These are phyloP conservation scores for Phrynocephalus forsythii DNA, from an alignment of 2,797 vertebrate genomes.

Conservation along the genomic window DNA sequence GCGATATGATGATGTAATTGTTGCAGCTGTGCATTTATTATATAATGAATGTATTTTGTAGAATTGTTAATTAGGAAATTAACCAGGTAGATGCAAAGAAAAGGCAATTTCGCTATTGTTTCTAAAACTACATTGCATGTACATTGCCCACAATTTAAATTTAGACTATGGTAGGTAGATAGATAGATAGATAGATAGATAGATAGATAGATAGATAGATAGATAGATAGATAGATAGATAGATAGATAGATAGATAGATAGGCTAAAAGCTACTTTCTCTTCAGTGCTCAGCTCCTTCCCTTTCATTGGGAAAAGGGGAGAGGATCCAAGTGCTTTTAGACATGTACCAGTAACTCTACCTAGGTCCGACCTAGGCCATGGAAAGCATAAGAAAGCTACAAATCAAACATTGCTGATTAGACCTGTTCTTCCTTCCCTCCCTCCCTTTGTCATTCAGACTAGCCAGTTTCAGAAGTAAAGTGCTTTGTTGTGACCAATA, in stretches of 20 bases:
- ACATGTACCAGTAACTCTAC: not conserved
- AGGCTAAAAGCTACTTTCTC: too few species aligned
- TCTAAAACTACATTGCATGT: not conserved
- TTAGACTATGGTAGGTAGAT: too few species aligned
- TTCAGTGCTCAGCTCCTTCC: not conserved
- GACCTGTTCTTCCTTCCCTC: too few species aligned
- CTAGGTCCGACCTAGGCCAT: not conserved
- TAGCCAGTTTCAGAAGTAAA: not conserved
- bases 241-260: too few species aligned
- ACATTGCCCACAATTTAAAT: not conserved
- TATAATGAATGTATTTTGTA: slow-evolving; percentile 16
- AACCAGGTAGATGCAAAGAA: not conserved
- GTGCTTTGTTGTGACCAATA: not conserved
- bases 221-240: too few species aligned
- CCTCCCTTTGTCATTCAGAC: too few species aligned
- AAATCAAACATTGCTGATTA: not conserved
- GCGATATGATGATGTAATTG: slow-evolving; percentile 4
- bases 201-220: too few species aligned
- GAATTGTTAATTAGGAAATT: slow-evolving; percentile 2
- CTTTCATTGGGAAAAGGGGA: not conserved
- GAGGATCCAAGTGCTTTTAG: not conserved
- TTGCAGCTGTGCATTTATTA: slow-evolving; percentile 31
- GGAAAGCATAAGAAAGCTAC: not conserved
- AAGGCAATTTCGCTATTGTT: not conserved
- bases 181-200: too few species aligned